These are phyloP conservation scores for Pogona vitticeps DNA, from an alignment of 2,113 vertebrate species.

Conservation along the genomic window DNA sequence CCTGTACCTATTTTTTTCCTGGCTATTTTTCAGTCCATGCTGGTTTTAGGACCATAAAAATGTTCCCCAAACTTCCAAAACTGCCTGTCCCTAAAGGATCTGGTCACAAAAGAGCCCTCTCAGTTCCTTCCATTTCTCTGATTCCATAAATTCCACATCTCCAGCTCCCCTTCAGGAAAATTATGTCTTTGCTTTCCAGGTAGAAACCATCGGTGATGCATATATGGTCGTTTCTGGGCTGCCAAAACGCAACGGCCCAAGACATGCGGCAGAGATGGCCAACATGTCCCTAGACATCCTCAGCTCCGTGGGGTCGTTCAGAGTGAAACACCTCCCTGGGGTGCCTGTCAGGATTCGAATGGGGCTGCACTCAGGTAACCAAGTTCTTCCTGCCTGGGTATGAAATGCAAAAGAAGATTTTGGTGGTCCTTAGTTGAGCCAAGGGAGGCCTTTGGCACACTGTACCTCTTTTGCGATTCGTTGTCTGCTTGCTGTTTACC, in stretches of 20 bases:
- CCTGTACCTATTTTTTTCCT: too few species aligned
- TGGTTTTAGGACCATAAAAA: too few species aligned
- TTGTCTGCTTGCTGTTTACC: background rate
- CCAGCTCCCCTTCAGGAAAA: background rate
- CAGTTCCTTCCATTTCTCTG: too few species aligned
- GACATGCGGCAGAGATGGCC: slow-evolving; percentile 89
- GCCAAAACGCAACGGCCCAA: slow-evolving; percentile 90
- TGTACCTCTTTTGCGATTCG: background rate
- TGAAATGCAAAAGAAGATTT: background rate
- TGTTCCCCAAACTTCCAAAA: too few species aligned
- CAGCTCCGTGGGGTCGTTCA: slow-evolving; percentile 89
- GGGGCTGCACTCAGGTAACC: slow-evolving; percentile 86
- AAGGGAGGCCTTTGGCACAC: background rate
- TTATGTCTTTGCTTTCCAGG: slow-evolving; percentile 67
- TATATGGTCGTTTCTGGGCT: slow-evolving; percentile 93
- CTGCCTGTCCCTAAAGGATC: too few species aligned
- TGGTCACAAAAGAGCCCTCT: too few species aligned
- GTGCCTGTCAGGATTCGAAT: slow-evolving; percentile 89
- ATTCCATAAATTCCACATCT: background rate
- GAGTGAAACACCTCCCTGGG: slow-evolving; percentile 91
- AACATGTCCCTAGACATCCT: slow-evolving; percentile 95
- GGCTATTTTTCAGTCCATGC: too few species aligned
- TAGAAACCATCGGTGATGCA: slow-evolving; percentile 93
- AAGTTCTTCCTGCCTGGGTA: background rate
- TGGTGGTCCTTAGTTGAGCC: too few species aligned